Conservation (phyloP, 2,888 invertebrate genomes). For the Tryphoninae sp. region DNA sequence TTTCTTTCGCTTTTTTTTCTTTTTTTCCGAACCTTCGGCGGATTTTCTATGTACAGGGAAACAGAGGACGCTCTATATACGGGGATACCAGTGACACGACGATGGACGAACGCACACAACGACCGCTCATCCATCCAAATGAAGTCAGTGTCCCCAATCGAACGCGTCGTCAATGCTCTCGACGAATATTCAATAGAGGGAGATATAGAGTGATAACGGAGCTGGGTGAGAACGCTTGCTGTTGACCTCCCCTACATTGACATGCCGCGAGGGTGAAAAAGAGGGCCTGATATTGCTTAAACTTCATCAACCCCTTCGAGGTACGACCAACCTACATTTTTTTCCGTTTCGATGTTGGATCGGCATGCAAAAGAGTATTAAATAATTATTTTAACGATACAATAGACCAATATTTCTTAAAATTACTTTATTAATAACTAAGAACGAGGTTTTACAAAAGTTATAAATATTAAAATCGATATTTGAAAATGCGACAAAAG, state of each 20-base stretch:
- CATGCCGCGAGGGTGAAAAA: constrained; percentile 10
- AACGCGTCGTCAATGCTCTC: constrained; percentile 68
- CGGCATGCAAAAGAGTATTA: too few relatives aligned
- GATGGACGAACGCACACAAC: constrained; percentile 65
- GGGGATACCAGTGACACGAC: constrained; percentile 63
- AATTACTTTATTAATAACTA: too few relatives aligned
- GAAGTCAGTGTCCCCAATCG: constrained; percentile 73
- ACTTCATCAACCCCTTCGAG: neutral
- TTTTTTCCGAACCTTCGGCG: constrained; percentile 64
- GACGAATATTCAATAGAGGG: constrained; percentile 71
- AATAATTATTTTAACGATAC: too few relatives aligned
- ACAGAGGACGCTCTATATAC: constrained; percentile 21
- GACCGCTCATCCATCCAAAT: constrained; percentile 73
- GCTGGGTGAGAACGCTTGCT: neutral
- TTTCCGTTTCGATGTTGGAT: neutral
- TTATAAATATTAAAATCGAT: too few relatives aligned
- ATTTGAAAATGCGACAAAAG: too few relatives aligned
- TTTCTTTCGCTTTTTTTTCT: constrained; percentile 57
- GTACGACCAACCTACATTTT: neutral
- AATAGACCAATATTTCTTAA: too few relatives aligned
- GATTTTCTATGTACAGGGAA: constrained; percentile 22
- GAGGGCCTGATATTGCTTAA: neutral
- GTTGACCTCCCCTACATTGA: constrained; percentile 9
- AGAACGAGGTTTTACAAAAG: too few relatives aligned
- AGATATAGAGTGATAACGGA: constrained; percentile 63